Base-by-base conservation (phyloP, 2,113 vertebrate genomes). In the Taxidea taxus region DNA sequence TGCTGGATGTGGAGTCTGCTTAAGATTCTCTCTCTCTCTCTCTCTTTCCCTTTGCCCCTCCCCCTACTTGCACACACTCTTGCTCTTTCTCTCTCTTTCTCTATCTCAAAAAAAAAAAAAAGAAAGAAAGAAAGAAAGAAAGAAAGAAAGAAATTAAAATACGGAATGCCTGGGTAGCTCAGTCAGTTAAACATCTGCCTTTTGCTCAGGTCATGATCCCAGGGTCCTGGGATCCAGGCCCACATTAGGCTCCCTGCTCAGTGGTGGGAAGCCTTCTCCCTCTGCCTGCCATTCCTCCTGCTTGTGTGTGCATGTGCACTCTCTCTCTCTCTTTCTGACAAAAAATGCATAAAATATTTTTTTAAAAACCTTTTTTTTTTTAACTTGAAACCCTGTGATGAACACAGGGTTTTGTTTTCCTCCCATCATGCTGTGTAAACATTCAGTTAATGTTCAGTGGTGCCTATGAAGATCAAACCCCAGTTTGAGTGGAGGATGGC, bases 371-470 rank as follows among this genome's bases (percentile, higher is more conserved):
- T n/a, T n/a, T n/a, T n/a, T n/a, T 31, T 20, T 20, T 77, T 77
- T 16, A 34, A 3, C 3, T 1, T 51, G 37, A 81, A 58, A 78
- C 18, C 23, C 14, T 31, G 27, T 31, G 68, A 27, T n/a, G 39
- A 64, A 47, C 11, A 8, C 6, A 23, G 49, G 15, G 23, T 75
- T 56, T 25, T 34, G 27, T 5, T 31, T 56, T 31, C 29, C 15
- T 66, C 18, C 31, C 21, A 0, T 72, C 9, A 1, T 10, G 10
- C 18, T 10, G 0, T 47, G 6, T 51, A 15, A 12, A 39, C 42
- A 29, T 15, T 77, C 29, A 82, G 54, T 7, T 56, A 62, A 91
- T 47, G 13, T 20, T 47, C 4, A n/a, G 29, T 14, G 11, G 14
- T 84, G 29, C 31, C 81, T 49, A 4, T 87, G 27, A 56, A 66